Percentiles rank a stretch among this genome's conserved stretches.
Conservation (phyloP, 1,140 invertebrate species). For the Drosophila nikananu region DNA sequence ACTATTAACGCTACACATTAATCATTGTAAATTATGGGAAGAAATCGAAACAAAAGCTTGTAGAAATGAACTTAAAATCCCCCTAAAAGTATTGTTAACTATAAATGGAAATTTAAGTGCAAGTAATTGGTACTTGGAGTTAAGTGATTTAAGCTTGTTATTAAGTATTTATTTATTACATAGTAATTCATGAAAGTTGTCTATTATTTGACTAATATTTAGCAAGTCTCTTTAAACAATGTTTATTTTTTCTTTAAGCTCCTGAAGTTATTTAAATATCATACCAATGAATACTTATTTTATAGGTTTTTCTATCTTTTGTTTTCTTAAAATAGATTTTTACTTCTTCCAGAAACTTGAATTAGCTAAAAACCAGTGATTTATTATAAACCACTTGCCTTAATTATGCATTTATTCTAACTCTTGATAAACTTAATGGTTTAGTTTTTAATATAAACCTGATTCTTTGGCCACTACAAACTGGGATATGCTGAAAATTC, state of each 20-base stretch:
- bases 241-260: neutral
- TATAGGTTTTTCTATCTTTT: neutral
- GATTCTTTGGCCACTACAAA: neutral
- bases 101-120: neutral
- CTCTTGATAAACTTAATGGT: neutral
- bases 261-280: neutral
- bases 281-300: neutral
- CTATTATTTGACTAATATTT: too few relatives aligned
- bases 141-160: too few relatives aligned
- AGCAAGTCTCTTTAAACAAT: rapidly evolving
- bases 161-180: neutral
- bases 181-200: too few relatives aligned
- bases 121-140: neutral
- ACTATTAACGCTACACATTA: neutral
- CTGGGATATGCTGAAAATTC: too few relatives aligned
- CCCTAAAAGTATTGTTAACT: neutral
- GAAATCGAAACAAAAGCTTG: neutral
- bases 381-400: neutral
- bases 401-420: neutral
- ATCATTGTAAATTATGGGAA: slow-evolving; percentile 10
- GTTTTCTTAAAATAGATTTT: neutral
- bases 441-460: neutral
- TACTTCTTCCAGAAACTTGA: neutral
- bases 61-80: too few relatives aligned
- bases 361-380: neutral